Conservation (phyloP, 2,113 vertebrate species). For the Notarius quadriscutis region DNA sequence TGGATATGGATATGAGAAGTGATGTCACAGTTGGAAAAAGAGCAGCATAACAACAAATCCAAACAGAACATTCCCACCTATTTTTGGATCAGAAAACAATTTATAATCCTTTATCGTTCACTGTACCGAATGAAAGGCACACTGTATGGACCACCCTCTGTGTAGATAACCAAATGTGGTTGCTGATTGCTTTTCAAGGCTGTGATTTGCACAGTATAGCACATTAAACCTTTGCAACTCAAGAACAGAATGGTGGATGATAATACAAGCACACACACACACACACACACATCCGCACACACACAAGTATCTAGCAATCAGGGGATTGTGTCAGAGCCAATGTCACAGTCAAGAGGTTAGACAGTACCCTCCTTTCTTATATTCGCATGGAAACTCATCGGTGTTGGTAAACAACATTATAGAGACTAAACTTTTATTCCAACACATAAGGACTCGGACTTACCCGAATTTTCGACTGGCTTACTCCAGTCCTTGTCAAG, state of each 20-base stretch:
- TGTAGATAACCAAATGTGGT: conserved; percentile 33
- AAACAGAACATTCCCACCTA: not conserved
- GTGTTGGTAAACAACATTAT: no score
- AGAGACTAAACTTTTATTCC: no score
- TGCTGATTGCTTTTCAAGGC: conserved; percentile 30
- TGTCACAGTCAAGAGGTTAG: conserved; percentile 6
- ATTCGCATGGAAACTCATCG: no score
- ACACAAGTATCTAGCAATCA: conserved; percentile 17
- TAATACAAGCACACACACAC: conserved; percentile 40
- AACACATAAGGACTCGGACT: no score
- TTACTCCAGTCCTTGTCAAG: no score
- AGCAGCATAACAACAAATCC: not conserved
- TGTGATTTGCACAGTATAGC: conserved; percentile 30
- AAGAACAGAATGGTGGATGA: conserved; percentile 37
- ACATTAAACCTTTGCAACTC: conserved; percentile 23
- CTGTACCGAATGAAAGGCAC: conserved; percentile 27
- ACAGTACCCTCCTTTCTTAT: not conserved
- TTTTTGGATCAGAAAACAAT: not conserved
- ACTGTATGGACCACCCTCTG: conserved; percentile 12
- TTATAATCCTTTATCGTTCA: conserved; percentile 10
- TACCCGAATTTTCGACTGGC: no score
- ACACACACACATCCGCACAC: conserved; percentile 30
- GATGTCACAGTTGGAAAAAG: not conserved
- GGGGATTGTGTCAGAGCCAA: conserved; percentile 8
- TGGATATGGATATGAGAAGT: not conserved